Evolutionary conservation across 2,888 invertebrate species (phyloP), one percentile per base, ranked within the genome.

Genomic region (Ectemnius cavifrons): DNA sequence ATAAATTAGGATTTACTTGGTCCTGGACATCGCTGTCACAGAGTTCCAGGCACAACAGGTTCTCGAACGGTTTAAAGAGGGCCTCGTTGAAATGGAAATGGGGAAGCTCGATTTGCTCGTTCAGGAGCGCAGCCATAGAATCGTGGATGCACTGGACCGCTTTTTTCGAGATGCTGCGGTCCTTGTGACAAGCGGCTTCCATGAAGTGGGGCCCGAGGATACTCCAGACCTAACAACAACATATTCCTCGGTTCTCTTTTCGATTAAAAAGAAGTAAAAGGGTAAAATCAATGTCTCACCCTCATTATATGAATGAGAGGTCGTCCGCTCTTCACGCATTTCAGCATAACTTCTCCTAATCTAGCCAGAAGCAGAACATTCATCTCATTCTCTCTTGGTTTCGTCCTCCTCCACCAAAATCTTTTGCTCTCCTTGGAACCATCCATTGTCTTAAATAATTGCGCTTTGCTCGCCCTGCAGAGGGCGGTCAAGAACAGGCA

Each of bases 71-170:
- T 88, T 98, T 98, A 82, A 98, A 94, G 8, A 98, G 92, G 0
- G 97, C 97, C 90, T 98, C 98, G 89, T 98, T 98, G 90, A 98
- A 97, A 89, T 98, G 98, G 91, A 98, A 98, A 91, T 98, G 97
- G 0, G 97, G 96, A 77, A 97, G 91, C 89, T 98, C 98, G 0
- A 95, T 94, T 89, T 97, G 97, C 86, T 96, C 96, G 84, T 96
- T 96, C 63, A 99, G 92, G 18, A 98, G 91, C 0, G 97, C 95
- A 0, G 96, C 97, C 63, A 98, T 96, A 20, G 97, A 95, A 86
- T 98, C 98, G 88, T 98, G 98, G 75, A 99, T 96, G 85, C 97
- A 97, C 81, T 96, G 95, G 45, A 98, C 97, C 0, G 98, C 97
- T 85, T 97, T 95, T 89, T 97, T 98, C 0, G 97, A 97, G 70